These are phyloP conservation scores for Lycophotia porphyrea DNA, from an alignment of 2,888 invertebrate genomes.

Conservation along the genomic window DNA sequence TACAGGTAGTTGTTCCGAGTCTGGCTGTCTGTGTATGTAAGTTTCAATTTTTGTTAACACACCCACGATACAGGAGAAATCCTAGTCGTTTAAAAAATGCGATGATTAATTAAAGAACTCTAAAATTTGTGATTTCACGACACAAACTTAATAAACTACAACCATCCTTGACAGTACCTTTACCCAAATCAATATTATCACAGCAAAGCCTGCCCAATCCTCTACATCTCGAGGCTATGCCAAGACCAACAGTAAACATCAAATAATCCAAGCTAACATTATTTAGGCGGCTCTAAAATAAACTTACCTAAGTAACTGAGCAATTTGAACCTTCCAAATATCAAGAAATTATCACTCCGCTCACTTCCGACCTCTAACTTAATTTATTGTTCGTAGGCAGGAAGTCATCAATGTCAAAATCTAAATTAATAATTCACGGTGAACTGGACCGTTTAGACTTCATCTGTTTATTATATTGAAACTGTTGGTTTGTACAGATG, in stretches of 20 bases:
- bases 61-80: neutral
- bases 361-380: constrained; percentile 45
- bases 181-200: neutral
- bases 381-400: constrained; percentile 57
- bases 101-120: neutral
- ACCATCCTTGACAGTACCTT: neutral
- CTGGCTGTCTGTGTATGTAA: neutral
- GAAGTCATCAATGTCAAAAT: constrained; percentile 64
- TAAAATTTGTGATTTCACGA: neutral
- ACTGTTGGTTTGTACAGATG: constrained; percentile 23
- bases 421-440: constrained; percentile 61
- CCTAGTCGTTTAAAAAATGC: neutral
- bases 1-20: neutral
- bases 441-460: constrained; percentile 15
- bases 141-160: neutral
- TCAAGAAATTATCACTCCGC: constrained; percentile 53
- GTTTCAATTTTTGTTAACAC: neutral
- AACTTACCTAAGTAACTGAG: constrained; percentile 35
- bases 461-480: constrained; percentile 1
- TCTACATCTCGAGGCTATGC: neutral
- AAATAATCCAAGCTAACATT: constrained; percentile 40
- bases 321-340: constrained; percentile 44
- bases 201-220: neutral
- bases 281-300: constrained; percentile 46
- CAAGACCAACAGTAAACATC: constrained; percentile 25